Base-by-base conservation (phyloP, 2,888 invertebrate species). In the Sphaerophoria taeniata region DNA sequence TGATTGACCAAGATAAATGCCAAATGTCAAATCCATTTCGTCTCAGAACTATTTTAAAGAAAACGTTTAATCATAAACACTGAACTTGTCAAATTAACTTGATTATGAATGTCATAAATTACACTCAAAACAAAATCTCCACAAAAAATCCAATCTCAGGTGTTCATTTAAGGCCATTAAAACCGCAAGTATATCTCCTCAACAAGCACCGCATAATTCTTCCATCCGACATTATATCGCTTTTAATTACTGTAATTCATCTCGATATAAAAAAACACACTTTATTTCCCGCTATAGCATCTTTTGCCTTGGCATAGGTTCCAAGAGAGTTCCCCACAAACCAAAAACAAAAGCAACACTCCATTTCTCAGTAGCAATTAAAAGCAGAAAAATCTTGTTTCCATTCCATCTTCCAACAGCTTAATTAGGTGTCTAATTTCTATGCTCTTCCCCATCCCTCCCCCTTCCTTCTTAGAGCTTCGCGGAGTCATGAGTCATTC, bases 351-450 rank as follows among this genome's bases (percentile, higher is more conserved):
- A 51, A 39, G 58, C 24, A 58, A 11, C 39, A 16, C 58, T 24
- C 60, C 55, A 76, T 65, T 58, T 56, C 56, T 45, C 58, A 65
- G 73, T 76, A 72, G 76, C 77, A 80, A 81, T 85, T 85, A 85
- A 80, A 81, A 31, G 63, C 73, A 9, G 71, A 73, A 81, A 73
- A 73, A 70, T 81, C 77, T 81, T 73, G 76, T 75, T 85, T 39
- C 69, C 76, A 76, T 53, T 24, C 76, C 76, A 77, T 76, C 77
- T 43, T 51, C 69, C 61, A 60, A 81, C 77, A 77, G 60, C 85
- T 85, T 85, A 85, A 85, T 85, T 85, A 61, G 85, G 73, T 85
- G 70, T 85, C 85, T 70, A 70, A 70, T 81, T 81, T 73, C 76
- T 39, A 9, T 14, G 39, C 39, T 39, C 9, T 43, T 33, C 36